Base-by-base conservation (phyloP, 2,888 invertebrate genomes). In the Trissolcus brochymenae region DNA sequence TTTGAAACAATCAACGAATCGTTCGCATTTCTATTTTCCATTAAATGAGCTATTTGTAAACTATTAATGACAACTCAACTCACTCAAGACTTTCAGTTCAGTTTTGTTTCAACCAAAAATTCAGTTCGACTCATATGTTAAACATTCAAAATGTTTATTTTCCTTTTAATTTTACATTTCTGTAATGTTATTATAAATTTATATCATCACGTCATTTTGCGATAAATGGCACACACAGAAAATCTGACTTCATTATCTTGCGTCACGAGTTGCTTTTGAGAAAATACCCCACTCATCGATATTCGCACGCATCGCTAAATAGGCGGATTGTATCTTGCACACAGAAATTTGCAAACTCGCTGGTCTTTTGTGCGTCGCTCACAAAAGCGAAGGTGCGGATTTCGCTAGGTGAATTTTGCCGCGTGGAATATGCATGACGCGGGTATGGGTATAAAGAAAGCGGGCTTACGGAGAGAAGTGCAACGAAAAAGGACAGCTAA, bases 381-480 rank as follows among this genome's bases (percentile, higher is more conserved):
- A n/a, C n/a, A 50, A 68, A 50, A 68, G 64, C 66, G 68, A 35
- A 51, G 57, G 62, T 49, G 59, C 59, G 50, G 64, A 70, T 76
- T 81, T 79, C 70, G 65, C 66, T 73, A 64, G 71, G 67, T 73
- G 79, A 81, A 82, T 82, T 35, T 35, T 76, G 72, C 71, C 67
- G 75, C 61, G 43, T 65, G 73, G 74, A 76, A 78, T 79, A 77
- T 76, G 76, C 78, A 78, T 79, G 79, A 78, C 75, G 79, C 73
- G 55, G 25, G 64, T 54, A 41, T n/a, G n/a, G 62, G 61, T 73
- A 64, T 75, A 73, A 68, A 68, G 72, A 68, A 71, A 70, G 41
- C 49, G 56, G 77, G 29, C 65, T 70, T 49, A 61, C 51, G 64
- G 56, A 53, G 19, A 76, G 70, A 66, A 65, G 67, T 46, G 60